Evolutionary conservation across 2,797 vertebrate genomes (phyloP).

Genomic region (Erethizon dorsatum): DNA sequence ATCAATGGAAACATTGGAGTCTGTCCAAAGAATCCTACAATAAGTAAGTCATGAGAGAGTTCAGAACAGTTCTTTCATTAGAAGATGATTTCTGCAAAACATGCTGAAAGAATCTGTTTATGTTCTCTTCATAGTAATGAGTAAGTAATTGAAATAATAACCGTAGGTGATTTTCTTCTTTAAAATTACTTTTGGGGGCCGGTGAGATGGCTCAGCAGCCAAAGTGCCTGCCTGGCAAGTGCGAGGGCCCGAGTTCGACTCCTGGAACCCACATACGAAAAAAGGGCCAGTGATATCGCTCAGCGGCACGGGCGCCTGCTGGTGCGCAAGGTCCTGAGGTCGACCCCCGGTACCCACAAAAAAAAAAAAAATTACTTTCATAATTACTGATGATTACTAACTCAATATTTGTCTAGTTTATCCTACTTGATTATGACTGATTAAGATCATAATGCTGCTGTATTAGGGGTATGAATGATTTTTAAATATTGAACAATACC

Average conservation of each 20-base stretch:
- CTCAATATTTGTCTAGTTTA: slow-evolving; percentile 73
- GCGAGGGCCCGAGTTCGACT: no score
- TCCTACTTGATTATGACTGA: slow-evolving; percentile 70
- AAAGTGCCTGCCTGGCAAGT: no score
- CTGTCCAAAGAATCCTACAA: slow-evolving; percentile 15
- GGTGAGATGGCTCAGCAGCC: no score
- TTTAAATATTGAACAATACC: slow-evolving; percentile 57
- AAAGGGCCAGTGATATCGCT: no score
- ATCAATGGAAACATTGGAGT: slow-evolving; percentile 32
- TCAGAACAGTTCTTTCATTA: slow-evolving; percentile 43
- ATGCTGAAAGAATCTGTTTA: slow-evolving; percentile 44
- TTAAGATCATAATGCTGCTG: slow-evolving; percentile 28
- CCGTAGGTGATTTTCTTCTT: slow-evolving; percentile 70
- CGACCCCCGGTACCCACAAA: no score
- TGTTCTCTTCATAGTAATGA: slow-evolving; percentile 62
- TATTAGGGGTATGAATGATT: slow-evolving; percentile 25
- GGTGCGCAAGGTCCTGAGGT: no score
- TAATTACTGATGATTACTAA: slow-evolving; percentile 74
- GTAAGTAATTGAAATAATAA: slow-evolving; percentile 77
- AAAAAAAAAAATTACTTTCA: slow-evolving; percentile 51
- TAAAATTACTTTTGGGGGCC: slow-evolving; percentile 55
- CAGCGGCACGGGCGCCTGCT: no score
- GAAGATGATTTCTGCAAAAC: slow-evolving; percentile 47
- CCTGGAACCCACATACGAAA: no score
- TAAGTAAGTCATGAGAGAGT: slow-evolving; percentile 12